These are phyloP conservation scores for Hylia prasina DNA, from an alignment of 2,113 vertebrate species.

Conservation along the genomic window DNA sequence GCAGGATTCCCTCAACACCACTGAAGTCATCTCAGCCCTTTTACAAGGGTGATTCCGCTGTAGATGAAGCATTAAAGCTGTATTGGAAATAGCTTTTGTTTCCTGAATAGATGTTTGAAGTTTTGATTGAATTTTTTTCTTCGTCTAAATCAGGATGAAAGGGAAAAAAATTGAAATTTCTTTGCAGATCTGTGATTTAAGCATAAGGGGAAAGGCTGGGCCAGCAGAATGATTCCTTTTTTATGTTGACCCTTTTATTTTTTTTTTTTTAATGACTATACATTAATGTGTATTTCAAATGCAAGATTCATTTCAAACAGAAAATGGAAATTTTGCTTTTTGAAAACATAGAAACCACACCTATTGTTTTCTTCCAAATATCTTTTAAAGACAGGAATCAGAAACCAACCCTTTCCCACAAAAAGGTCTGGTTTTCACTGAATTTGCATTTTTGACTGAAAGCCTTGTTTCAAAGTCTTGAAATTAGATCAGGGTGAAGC, in stretches of 20 bases:
- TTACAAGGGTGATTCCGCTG: neutral
- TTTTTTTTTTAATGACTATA: neutral
- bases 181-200: neutral
- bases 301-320: neutral
- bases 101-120: neutral
- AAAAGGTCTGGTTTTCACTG: slow-evolving; percentile 32
- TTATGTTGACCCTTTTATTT: neutral
- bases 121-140: neutral
- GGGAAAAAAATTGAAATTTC: neutral
- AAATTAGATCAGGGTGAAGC: slow-evolving; percentile 27
- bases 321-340: slow-evolving; percentile 56
- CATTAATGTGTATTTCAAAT: neutral
- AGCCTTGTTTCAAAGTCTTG: slow-evolving; percentile 43
- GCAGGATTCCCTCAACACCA: neutral
- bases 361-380: slow-evolving; percentile 28
- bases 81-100: slow-evolving; percentile 2
- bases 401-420: slow-evolving; percentile 45
- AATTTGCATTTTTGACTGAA: slow-evolving; percentile 64
- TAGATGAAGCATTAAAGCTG: neutral
- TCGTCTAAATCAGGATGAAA: slow-evolving; percentile 12
- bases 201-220: neutral
- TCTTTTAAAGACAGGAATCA: slow-evolving; percentile 27
- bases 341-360: slow-evolving; percentile 39
- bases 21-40: neutral
- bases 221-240: neutral